phyloP scores from a whole-genome alignment of 2,888 invertebrate species.

The Cataglyphis cursor region DNA sequence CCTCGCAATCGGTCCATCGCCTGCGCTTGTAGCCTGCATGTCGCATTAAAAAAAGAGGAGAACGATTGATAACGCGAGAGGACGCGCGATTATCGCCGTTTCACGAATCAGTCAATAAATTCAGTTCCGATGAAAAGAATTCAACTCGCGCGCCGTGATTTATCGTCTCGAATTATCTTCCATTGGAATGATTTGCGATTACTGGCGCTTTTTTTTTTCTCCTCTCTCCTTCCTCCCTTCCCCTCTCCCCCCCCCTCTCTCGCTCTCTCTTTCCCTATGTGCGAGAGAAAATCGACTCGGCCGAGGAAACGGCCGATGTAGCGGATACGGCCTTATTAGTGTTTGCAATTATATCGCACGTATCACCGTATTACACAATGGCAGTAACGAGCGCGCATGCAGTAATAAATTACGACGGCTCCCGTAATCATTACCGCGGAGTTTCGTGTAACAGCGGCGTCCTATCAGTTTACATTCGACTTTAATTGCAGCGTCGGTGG shows the following conservation, averaged over 20 bases:
- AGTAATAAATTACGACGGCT: conserved; percentile 77
- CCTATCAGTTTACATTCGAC: conserved; percentile 78
- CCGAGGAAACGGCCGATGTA: neutral
- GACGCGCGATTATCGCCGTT: conserved; percentile 17
- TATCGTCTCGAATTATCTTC: neutral
- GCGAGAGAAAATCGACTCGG: neutral
- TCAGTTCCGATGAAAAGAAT: conserved; percentile 2
- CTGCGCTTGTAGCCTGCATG: neutral
- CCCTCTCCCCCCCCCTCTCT: neutral
- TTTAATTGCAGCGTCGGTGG: conserved; percentile 73
- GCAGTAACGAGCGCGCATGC: conserved; percentile 74
- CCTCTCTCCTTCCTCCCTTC: neutral
- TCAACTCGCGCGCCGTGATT: neutral
- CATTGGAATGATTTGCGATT: neutral
- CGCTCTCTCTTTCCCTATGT: neutral
- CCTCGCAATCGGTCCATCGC: conserved; percentile 27
- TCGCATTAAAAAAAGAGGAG: neutral
- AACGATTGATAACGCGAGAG: neutral
- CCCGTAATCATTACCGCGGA: conserved; percentile 77
- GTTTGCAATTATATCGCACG: conserved; percentile 70
- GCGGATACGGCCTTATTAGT: conserved; percentile 68
- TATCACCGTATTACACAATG: conserved; percentile 75
- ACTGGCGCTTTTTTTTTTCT: neutral
- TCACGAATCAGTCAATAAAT: neutral
- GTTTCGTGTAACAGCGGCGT: conserved; percentile 75